phyloP scores from a whole-genome alignment of 2,113 vertebrate genomes.

The Xenus cinereus region DNA sequence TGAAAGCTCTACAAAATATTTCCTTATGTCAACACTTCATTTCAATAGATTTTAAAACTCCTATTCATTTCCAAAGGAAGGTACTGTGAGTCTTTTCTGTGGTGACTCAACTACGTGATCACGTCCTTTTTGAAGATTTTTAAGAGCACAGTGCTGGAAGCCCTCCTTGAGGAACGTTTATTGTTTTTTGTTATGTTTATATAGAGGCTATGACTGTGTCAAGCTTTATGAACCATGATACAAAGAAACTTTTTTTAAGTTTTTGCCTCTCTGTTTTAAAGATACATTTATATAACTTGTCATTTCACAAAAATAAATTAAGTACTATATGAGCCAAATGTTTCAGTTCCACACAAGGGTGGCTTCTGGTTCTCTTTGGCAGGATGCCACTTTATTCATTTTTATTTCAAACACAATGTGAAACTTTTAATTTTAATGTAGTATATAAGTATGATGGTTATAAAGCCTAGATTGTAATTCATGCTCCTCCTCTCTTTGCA shows the following conservation, averaged over 20 bases:
- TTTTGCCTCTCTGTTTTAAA: constrained; percentile 68
- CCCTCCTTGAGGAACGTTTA: constrained; percentile 23
- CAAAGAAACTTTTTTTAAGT: constrained; percentile 42
- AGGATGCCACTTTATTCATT: constrained; percentile 71
- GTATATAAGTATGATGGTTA: constrained; percentile 39
- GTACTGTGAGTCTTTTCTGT: constrained; percentile 41
- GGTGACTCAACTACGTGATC: neutral
- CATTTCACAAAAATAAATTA: constrained; percentile 77
- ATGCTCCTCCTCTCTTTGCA: constrained; percentile 15
- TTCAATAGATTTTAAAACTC: constrained; percentile 65
- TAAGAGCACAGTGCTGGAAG: constrained; percentile 6
- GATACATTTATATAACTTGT: constrained; percentile 72
- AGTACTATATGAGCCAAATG: constrained; percentile 74
- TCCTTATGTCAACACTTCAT: constrained; percentile 69
- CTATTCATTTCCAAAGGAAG: constrained; percentile 50
- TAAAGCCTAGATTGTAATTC: constrained; percentile 53
- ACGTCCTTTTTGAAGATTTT: constrained; percentile 51
- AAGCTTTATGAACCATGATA: constrained; percentile 32
- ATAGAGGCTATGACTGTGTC: neutral
- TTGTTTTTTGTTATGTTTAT: constrained; percentile 59
- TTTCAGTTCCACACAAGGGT: constrained; percentile 70
- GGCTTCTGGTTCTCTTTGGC: constrained; percentile 72
- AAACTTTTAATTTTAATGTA: constrained; percentile 73
- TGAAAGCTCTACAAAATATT: constrained; percentile 70
- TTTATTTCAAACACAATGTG: constrained; percentile 75